Base-by-base conservation (phyloP, 1,140 invertebrate genomes). In the Diabrotica virgifera region DNA sequence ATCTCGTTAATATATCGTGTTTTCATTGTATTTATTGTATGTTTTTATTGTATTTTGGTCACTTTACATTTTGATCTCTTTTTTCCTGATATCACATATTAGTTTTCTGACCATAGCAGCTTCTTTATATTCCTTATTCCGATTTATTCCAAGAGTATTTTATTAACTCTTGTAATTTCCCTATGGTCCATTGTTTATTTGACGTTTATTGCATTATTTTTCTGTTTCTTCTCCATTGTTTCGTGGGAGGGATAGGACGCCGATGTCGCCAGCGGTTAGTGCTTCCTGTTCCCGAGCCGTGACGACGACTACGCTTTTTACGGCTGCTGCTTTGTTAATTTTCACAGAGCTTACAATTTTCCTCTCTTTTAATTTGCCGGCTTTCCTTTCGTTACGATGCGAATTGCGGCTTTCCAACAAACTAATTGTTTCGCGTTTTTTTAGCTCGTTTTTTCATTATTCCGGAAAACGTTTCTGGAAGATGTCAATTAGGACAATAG, bases 231-330 rank as follows among this genome's bases (percentile, higher is more conserved):
- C 24, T 24, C 24, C 24, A 24, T 24, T 24, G 24, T 24, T 24
- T 24, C 24, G 24, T 24, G 24, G 24, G 24, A 24, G 24, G 24
- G 24, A 24, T 24, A 24, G 24, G 24, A 24, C 24, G 24, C 24
- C 24, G 24, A 24, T 24, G 24, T 24, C 40, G 40, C 40, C 40
- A 46, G n/a, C n/a, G 40, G 40, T 10, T 46, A 46, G 8, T 46
- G n/a, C 40, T 46, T 46, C 40, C 40, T 46, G 40, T 46, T 46
- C n/a, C 40, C n/a, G n/a, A 10, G n/a, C 40, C 40, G 40, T 46
- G 40, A 46, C 8, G 11, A 46, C 40, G n/a, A 46, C 40, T 8
- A 46, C 40, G 40, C 40, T 67, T 67, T 67, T 65, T 65, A 54
- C 59, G 38, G 46, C 51, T 55, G 56, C 40, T 64, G 54, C 24